Percentiles rank a stretch among this genome's conserved stretches.
Evolutionary conservation across 2,888 invertebrate species (phyloP).

Genomic region (Chrysolina americana): DNA sequence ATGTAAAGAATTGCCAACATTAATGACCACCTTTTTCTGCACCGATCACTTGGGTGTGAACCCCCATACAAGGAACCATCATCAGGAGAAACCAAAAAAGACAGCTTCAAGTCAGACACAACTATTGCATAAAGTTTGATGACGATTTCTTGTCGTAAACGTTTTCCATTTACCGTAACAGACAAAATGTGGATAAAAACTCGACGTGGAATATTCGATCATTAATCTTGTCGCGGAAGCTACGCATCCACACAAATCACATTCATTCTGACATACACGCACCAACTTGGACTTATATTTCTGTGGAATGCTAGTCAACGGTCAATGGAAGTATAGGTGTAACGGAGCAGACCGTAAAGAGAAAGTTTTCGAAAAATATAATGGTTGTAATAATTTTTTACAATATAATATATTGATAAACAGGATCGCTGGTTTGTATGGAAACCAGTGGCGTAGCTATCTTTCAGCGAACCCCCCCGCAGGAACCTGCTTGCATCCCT

Average conservation of each 20-base stretch:
- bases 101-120: too few relatives aligned
- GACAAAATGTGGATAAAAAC: not conserved
- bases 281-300: not conserved
- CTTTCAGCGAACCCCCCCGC: too few relatives aligned
- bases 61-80: too few relatives aligned
- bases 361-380: too few relatives aligned
- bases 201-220: slow-evolving; percentile 20
- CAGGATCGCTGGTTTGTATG: too few relatives aligned
- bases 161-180: slow-evolving; percentile 12
- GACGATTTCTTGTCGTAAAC: slow-evolving; percentile 2
- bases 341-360: not conserved
- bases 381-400: too few relatives aligned
- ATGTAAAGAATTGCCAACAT: too few relatives aligned
- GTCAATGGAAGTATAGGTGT: not conserved
- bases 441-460: too few relatives aligned
- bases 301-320: not conserved
- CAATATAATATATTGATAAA: too few relatives aligned
- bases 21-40: too few relatives aligned
- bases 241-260: slow-evolving; percentile 30
- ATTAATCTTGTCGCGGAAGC: slow-evolving; percentile 34
- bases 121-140: not conserved
- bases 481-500: too few relatives aligned
- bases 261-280: slow-evolving; percentile 25
- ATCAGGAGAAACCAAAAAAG: not conserved
- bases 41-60: too few relatives aligned